A percentile compares a stretch with the other conserved stretches of the same genome.
These are phyloP conservation scores for Terrapene triunguis DNA, from an alignment of 2,113 vertebrate species.

Conservation along the genomic window DNA sequence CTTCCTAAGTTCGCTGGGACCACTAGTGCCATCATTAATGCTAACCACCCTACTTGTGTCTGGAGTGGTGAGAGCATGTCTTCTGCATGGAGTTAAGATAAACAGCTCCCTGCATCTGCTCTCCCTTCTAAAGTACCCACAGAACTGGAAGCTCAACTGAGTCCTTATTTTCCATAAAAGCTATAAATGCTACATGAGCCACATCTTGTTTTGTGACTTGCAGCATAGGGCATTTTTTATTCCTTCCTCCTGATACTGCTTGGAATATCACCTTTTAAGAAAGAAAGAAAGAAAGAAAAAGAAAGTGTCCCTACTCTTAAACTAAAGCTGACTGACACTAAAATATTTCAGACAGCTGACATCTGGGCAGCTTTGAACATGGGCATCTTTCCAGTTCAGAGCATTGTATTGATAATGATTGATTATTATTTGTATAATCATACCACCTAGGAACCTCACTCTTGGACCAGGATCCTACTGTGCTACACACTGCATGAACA, in stretches of 20 bases:
- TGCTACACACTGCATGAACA: neutral
- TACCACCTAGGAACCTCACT: neutral
- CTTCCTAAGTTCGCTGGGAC: neutral
- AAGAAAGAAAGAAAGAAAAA: neutral
- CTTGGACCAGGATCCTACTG: neutral
- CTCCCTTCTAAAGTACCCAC: neutral
- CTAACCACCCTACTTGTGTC: neutral
- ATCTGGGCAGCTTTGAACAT: neutral
- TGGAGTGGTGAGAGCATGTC: neutral
- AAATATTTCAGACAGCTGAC: slow-evolving; percentile 20
- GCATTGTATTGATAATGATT: neutral
- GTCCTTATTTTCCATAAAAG: neutral
- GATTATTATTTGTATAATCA: neutral
- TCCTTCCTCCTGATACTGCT: neutral
- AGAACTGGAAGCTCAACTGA: neutral
- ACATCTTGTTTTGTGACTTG: neutral
- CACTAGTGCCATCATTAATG: neutral
- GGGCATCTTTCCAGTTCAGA: accelerated
- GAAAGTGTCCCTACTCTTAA: neutral
- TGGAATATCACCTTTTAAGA: neutral
- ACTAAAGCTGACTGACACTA: neutral
- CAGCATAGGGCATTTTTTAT: neutral
- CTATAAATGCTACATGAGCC: neutral
- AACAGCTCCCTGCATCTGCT: neutral
- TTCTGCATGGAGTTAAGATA: neutral